Conservation (phyloP, 2,888 invertebrate genomes). For the Cylloceria caligata region DNA sequence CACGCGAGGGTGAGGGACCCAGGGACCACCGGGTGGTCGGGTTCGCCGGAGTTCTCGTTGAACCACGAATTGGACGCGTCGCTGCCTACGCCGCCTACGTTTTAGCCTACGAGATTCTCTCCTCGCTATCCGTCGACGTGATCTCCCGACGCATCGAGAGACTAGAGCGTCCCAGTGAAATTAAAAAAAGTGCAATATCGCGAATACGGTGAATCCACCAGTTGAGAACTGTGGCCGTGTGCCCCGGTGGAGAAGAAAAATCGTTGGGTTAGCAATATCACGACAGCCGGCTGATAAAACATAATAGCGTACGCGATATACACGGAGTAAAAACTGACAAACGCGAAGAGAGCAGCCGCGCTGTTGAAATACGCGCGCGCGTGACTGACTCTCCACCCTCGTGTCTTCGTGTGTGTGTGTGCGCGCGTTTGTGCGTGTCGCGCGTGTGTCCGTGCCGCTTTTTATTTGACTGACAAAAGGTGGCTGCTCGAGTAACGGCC, state of each 20-base stretch:
- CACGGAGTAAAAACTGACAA: not conserved
- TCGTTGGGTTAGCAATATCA: constrained; percentile 6
- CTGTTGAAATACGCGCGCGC: constrained; percentile 61
- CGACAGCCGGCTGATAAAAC: constrained; percentile 12
- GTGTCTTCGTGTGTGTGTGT: constrained; percentile 30
- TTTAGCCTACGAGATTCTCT: constrained; percentile 14
- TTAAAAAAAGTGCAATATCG: not conserved
- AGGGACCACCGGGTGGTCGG: constrained; percentile 65
- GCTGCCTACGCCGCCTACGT: constrained; percentile 46
- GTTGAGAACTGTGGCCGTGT: constrained; percentile 3
- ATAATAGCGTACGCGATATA: too few relatives aligned
- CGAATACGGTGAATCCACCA: constrained; percentile 21
- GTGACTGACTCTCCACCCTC: constrained; percentile 55
- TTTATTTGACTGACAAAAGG: constrained; percentile 15
- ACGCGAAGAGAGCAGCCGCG: constrained; percentile 32
- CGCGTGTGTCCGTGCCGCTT: constrained; percentile 1
- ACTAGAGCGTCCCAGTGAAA: not conserved
- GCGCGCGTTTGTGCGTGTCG: not conserved
- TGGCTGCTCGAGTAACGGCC: not conserved
- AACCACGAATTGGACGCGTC: constrained; percentile 43
- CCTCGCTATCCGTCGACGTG: not conserved
- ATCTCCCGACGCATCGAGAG: constrained; percentile 1
- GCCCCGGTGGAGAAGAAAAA: not conserved
- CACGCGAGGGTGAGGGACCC: constrained; percentile 68
- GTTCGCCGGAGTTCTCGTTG: constrained; percentile 50